Evolutionary conservation across 2,888 invertebrate species (phyloP).

Genomic region (Rhynchonema sp.): DNA sequence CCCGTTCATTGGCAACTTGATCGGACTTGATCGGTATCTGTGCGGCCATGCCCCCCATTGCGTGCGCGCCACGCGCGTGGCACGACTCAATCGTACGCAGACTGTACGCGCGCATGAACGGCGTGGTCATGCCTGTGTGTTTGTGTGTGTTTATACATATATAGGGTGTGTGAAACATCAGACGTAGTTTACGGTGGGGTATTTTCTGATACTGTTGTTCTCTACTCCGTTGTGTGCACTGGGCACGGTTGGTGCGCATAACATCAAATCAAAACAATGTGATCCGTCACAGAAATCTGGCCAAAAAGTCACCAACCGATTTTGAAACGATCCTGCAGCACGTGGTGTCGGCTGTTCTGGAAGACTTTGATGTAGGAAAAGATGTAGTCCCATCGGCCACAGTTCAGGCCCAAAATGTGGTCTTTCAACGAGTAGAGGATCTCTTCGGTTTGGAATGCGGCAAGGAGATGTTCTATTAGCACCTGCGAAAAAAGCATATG

Average conservation of each 20-base stretch:
- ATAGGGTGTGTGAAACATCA: too few relatives aligned
- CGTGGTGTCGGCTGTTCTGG: slow-evolving; percentile 39
- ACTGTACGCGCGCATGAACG: slow-evolving; percentile 45
- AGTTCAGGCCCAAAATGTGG: slow-evolving; percentile 49
- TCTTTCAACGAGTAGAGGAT: slow-evolving; percentile 46
- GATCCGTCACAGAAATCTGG: neutral
- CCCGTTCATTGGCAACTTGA: slow-evolving; percentile 14
- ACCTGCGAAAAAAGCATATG: too few relatives aligned
- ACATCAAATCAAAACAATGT: too few relatives aligned
- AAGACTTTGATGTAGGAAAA: slow-evolving; percentile 25
- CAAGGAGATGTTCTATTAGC: slow-evolving; percentile 49
- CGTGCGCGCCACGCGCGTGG: slow-evolving; percentile 40
- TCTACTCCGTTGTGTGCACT: too few relatives aligned
- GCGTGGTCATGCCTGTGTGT: slow-evolving; percentile 40
- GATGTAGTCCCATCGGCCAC: slow-evolving; percentile 52
- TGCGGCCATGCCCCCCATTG: slow-evolving; percentile 42
- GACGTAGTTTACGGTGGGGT: too few relatives aligned
- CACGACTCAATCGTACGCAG: slow-evolving; percentile 32
- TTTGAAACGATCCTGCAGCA: slow-evolving; percentile 47
- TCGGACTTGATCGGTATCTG: slow-evolving; percentile 36
- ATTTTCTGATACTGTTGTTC: too few relatives aligned
- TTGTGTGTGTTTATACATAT: neutral
- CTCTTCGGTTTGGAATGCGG: slow-evolving; percentile 48
- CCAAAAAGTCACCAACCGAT: slow-evolving; percentile 12
- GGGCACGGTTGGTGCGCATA: too few relatives aligned